These are phyloP conservation scores for Apis dorsata DNA, from an alignment of 1,140 invertebrate genomes.

Conservation along the genomic window DNA sequence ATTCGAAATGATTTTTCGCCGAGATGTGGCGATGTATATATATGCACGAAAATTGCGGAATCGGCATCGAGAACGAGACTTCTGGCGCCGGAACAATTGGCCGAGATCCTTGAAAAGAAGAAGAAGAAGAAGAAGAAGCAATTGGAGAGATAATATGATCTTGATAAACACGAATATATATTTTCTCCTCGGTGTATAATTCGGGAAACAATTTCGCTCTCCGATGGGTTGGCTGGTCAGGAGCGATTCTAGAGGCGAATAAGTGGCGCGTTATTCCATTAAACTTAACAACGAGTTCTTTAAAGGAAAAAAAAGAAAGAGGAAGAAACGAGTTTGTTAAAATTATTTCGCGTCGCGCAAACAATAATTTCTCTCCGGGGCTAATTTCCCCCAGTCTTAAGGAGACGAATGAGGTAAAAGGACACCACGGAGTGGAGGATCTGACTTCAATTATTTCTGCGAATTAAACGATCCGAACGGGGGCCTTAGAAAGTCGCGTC, in stretches of 20 bases:
- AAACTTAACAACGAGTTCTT: constrained; percentile 14
- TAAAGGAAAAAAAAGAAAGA: too few relatives aligned
- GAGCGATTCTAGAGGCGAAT: not conserved
- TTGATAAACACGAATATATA: constrained; percentile 25
- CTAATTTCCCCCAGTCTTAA: not conserved
- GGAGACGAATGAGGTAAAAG: not conserved
- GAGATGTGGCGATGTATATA: too few relatives aligned
- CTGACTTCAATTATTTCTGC: constrained; percentile 17
- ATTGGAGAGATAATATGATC: constrained; percentile 16
- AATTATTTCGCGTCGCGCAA: not conserved
- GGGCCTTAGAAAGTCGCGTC: not conserved
- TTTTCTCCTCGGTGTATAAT: not conserved
- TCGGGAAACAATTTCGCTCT: constrained; percentile 1
- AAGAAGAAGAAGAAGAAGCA: not conserved
- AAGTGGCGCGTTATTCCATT: not conserved
- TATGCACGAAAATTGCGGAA: not conserved
- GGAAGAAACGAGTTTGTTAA: not conserved
- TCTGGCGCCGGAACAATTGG: constrained; percentile 36
- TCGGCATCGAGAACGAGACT: constrained; percentile 7
- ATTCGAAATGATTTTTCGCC: too few relatives aligned
- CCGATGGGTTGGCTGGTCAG: not conserved
- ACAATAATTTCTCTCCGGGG: not conserved
- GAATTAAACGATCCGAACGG: constrained; percentile 13
- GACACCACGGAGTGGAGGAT: not conserved
- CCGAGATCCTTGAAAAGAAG: not conserved